Conservation (phyloP, 2,797 vertebrate genomes). For the Crocodylus rhombifer region DNA sequence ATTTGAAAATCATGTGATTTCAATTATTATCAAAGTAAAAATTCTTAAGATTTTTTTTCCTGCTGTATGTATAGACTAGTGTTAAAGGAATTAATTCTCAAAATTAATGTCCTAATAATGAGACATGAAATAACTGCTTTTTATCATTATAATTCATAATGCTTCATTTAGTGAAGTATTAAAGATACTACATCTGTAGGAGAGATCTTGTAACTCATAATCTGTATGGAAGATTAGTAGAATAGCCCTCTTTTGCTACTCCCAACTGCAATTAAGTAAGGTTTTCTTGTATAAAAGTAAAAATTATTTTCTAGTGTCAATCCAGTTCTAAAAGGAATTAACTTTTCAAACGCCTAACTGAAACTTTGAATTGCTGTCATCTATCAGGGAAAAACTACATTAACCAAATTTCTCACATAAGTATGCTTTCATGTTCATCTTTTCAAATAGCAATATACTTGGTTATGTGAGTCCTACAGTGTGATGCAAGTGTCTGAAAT, state of each 20-base stretch:
- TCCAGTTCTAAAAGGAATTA: neutral
- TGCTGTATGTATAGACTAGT: neutral
- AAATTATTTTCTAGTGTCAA: neutral
- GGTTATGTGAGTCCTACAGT: neutral
- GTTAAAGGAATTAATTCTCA: constrained; percentile 6
- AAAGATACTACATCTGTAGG: neutral
- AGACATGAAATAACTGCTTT: neutral
- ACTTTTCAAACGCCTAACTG: fast-evolving
- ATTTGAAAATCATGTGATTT: too few relatives aligned
- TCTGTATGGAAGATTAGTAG: neutral
- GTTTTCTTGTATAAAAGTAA: too few relatives aligned
- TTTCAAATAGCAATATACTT: neutral
- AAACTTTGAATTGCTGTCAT: neutral
- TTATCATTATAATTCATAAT: neutral
- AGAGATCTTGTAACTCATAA: neutral
- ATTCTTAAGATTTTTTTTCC: neutral
- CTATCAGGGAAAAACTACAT: neutral
- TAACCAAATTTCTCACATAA: neutral
- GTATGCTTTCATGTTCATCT: neutral
- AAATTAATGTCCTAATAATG: neutral
- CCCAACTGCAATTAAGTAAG: neutral
- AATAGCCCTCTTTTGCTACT: neutral
- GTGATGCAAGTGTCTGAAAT: neutral
- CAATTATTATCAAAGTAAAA: neutral
- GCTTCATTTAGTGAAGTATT: neutral